A percentile compares a stretch with the other conserved stretches of the same genome.
These are phyloP conservation scores for Falco columbarius DNA, from an alignment of 2,797 vertebrate genomes.

Conservation along the genomic window DNA sequence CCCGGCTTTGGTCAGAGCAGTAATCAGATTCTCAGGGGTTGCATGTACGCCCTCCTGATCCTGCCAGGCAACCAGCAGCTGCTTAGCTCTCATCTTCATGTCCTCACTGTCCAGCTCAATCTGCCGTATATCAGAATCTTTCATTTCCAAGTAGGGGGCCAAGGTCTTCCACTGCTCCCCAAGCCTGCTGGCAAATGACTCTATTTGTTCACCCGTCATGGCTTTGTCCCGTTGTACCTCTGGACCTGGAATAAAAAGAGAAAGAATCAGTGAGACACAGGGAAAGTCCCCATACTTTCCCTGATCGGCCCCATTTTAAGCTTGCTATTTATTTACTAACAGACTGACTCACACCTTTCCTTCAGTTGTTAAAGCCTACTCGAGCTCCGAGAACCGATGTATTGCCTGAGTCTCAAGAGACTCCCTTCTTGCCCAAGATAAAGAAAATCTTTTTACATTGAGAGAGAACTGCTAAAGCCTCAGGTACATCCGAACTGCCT, in stretches of 20 bases:
- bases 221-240: constrained; percentile 88
- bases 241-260: constrained; percentile 79
- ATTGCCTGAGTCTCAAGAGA: background rate
- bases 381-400: accelerated
- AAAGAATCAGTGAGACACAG: background rate
- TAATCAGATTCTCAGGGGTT: constrained; percentile 86
- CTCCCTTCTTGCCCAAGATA: background rate
- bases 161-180: constrained; percentile 89
- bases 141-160: constrained; percentile 92
- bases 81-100: constrained; percentile 91
- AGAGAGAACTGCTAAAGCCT: background rate
- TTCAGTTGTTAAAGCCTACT: background rate
- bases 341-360: background rate
- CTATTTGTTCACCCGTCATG: constrained; percentile 91
- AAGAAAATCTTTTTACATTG: background rate
- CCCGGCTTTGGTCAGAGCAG: constrained; percentile 84
- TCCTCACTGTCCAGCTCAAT: constrained; percentile 95
- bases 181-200: constrained; percentile 88
- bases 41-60: constrained; percentile 91
- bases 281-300: background rate
- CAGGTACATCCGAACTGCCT: background rate
- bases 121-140: constrained; percentile 88
- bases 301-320: background rate
- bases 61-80: constrained; percentile 96
- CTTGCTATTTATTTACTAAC: background rate